A percentile compares a stretch with the other conserved stretches of the same genome.
phyloP scores from a whole-genome alignment of 2,113 vertebrate genomes.

The Channa maculata region DNA sequence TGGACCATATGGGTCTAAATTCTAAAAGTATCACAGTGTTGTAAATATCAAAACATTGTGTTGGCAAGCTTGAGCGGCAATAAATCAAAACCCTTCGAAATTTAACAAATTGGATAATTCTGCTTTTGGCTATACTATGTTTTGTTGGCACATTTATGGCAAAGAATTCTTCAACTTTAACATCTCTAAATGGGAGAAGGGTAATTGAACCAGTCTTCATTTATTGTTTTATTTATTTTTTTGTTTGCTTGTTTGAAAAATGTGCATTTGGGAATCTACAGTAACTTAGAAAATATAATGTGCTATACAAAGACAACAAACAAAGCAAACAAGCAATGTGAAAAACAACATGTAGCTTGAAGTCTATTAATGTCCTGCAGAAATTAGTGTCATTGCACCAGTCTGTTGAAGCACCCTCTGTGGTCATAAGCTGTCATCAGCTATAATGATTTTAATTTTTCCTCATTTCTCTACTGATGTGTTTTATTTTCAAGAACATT shows the following conservation, averaged over 20 bases:
- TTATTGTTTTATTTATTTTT: neutral
- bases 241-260: neutral
- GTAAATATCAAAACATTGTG: constrained; percentile 32
- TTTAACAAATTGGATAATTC: constrained; percentile 61
- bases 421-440: constrained; percentile 60
- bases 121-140: constrained; percentile 46
- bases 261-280: neutral
- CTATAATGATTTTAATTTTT: constrained; percentile 49
- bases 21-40: neutral
- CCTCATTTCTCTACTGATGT: constrained; percentile 41
- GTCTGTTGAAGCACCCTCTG: constrained; percentile 41
- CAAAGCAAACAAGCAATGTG: neutral
- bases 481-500: constrained; percentile 49
- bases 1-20: constrained; percentile 10
- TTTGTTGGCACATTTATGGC: constrained; percentile 38
- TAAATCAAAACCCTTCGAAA: constrained; percentile 57
- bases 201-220: constrained; percentile 14
- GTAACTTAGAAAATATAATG: neutral
- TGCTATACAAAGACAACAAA: too few relatives aligned
- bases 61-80: constrained; percentile 44
- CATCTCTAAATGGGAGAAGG: constrained; percentile 17
- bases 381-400: constrained; percentile 2
- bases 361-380: constrained; percentile 25
- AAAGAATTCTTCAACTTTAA: constrained; percentile 49
- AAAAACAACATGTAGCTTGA: neutral